Base-by-base conservation (phyloP, 1,140 invertebrate genomes). In the Stenopsyche tienmushanensis region DNA sequence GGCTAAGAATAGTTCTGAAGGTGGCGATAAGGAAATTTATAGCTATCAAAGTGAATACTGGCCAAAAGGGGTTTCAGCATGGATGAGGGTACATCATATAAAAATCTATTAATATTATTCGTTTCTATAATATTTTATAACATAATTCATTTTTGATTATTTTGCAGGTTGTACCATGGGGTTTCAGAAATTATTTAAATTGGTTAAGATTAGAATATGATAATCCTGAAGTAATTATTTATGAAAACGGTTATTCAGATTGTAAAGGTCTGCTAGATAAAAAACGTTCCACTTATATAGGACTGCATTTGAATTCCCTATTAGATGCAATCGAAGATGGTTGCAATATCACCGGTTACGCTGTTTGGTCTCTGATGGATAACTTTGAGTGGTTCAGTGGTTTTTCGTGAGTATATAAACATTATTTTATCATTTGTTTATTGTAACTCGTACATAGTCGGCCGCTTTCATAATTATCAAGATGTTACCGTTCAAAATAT, bases 331-430 rank as follows among this genome's bases (percentile, higher is more conserved):
- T 90, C 13, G 75, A 82, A 21, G 85, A 90, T 70, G 84, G 84
- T 0, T 86, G 83, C 26, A 85, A 91, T 71, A 77, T 94, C 0
- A 80, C 77, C 26, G 86, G 82, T 0, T 91, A 90, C 67, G 83
- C 83, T 23, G 80, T 80, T 15, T 90, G 88, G 88, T 86, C 85
- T 54, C 71, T 91, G 18, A 83, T 90, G 77, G 89, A 91, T 67
- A 89, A 87, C 70, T 89, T 88, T 71, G 88, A 90, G 75, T 90
- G 88, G 87, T 76, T 79, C 45, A 77, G 75, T 20, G 85, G 84
- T 39, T 85, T 83, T 69, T 78, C 74, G 80, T 83, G 72, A 76
- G 76, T 1, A 49, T 62, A 24, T 18, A 8, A 8, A 15, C 7
- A 47, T 47, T 15, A 47, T 8, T 9, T 47, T 20, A 47, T 47